Conservation (phyloP, 2,113 vertebrate species). For the Burhinus oedicnemus region DNA sequence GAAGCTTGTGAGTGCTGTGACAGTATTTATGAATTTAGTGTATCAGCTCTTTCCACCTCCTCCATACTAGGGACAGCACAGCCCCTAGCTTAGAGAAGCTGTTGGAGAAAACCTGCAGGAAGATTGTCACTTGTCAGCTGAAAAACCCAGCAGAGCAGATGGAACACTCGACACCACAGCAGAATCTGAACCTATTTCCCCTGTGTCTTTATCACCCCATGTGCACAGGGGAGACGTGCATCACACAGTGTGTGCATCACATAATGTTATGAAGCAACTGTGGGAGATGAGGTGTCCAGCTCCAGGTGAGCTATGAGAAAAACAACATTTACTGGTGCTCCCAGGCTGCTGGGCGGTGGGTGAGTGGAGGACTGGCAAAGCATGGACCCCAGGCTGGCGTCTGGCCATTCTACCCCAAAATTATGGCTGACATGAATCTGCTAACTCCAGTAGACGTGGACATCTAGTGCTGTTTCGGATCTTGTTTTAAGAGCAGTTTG, state of each 20-base stretch:
- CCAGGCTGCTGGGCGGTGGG: background rate
- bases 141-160: background rate
- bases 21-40: background rate
- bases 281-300: background rate
- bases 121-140: background rate
- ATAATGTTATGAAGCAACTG: accelerated
- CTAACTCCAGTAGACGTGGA: background rate
- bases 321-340: background rate
- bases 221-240: background rate
- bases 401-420: background rate
- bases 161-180: background rate
- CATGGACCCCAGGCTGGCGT: background rate
- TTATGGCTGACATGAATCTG: background rate
- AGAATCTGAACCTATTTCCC: background rate
- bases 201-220: accelerated
- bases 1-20: background rate
- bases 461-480: background rate
- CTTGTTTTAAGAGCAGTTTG: background rate
- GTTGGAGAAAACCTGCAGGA: background rate
- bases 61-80: background rate
- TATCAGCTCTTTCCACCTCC: background rate
- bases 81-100: background rate
- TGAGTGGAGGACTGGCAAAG: background rate
- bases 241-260: background rate
- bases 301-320: background rate